Evolutionary conservation across 2,797 vertebrate species (phyloP).

Genomic region (Falco biarmicus): DNA sequence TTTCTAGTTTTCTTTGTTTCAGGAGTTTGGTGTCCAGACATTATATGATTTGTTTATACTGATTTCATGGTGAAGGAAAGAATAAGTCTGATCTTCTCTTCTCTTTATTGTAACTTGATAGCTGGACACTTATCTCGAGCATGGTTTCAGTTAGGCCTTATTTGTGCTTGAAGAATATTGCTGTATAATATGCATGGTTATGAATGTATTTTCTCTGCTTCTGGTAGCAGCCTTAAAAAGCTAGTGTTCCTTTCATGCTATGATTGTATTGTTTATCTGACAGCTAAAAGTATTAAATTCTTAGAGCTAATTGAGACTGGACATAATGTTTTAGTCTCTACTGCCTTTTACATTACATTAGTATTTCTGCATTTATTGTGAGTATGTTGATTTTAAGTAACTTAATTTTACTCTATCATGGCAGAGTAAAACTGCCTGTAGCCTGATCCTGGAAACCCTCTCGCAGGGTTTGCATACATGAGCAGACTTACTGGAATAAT

Average conservation of each 20-base stretch:
- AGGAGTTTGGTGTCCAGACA: constrained; percentile 54
- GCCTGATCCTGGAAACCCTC: background rate
- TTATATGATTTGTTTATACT: constrained; percentile 61
- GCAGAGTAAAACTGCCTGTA: background rate
- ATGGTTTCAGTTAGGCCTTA: constrained; percentile 25
- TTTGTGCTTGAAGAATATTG: constrained; percentile 17
- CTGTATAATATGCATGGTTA: background rate
- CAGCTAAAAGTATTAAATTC: background rate
- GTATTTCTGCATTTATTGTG: background rate
- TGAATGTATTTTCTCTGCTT: background rate
- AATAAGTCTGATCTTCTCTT: constrained; percentile 38
- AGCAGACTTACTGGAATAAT: background rate
- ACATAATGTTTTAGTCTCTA: background rate
- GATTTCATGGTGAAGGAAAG: constrained; percentile 50
- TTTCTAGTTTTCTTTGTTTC: constrained; percentile 61
- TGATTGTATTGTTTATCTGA: background rate
- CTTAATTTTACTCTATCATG: background rate
- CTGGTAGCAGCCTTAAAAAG: constrained; percentile 10
- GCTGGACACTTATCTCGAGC: constrained; percentile 11
- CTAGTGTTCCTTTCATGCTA: background rate
- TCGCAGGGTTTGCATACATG: background rate
- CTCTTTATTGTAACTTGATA: constrained; percentile 43
- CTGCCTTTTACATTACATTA: background rate
- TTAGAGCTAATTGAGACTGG: background rate
- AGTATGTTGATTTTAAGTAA: constrained; percentile 2